A percentile compares a stretch with the other conserved stretches of the same genome.
Evolutionary conservation across 2,113 vertebrate species (phyloP).

Genomic region (Dascyllus trimaculatus): DNA sequence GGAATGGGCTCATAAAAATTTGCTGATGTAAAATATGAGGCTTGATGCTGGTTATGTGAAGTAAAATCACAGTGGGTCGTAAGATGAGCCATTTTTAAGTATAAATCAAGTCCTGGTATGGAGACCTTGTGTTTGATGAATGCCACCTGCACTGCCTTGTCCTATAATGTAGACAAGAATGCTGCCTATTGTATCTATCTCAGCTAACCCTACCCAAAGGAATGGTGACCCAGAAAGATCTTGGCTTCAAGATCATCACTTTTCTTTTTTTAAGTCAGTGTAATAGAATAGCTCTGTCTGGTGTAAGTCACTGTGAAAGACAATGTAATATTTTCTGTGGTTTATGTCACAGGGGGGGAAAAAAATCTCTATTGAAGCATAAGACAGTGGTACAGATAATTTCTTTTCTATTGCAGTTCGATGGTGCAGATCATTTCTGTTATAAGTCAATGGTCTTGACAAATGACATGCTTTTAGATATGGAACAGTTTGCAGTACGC

Average conservation of each 20-base stretch:
- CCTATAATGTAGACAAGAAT: conserved; percentile 68
- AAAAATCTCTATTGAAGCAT: conserved; percentile 27
- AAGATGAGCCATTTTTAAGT: conserved; percentile 26
- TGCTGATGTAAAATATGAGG: background rate
- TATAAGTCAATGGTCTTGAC: conserved; percentile 47
- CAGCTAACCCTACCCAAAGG: conserved; percentile 36
- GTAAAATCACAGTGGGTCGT: conserved; percentile 42
- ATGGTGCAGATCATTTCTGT: conserved; percentile 50
- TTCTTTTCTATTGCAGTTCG: conserved; percentile 40
- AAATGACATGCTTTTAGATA: conserved; percentile 48
- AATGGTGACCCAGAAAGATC: conserved; percentile 42
- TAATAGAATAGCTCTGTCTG: conserved; percentile 30
- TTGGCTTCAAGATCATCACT: conserved; percentile 18
- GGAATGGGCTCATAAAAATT: background rate
- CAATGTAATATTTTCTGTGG: conserved; percentile 54
- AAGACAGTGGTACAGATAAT: conserved; percentile 43
- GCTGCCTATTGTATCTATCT: conserved; percentile 65
- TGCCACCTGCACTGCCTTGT: conserved; percentile 73
- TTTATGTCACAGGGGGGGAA: conserved; percentile 9
- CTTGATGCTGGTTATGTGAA: conserved; percentile 53
- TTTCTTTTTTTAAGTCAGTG: conserved; percentile 39
- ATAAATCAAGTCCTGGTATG: conserved; percentile 62
- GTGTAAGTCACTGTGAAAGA: conserved; percentile 30
- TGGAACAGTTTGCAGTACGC: conserved; percentile 18
- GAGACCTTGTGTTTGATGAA: conserved; percentile 67